Conservation (phyloP, 2,113 vertebrate species). For the Brachyistius frenatus region DNA sequence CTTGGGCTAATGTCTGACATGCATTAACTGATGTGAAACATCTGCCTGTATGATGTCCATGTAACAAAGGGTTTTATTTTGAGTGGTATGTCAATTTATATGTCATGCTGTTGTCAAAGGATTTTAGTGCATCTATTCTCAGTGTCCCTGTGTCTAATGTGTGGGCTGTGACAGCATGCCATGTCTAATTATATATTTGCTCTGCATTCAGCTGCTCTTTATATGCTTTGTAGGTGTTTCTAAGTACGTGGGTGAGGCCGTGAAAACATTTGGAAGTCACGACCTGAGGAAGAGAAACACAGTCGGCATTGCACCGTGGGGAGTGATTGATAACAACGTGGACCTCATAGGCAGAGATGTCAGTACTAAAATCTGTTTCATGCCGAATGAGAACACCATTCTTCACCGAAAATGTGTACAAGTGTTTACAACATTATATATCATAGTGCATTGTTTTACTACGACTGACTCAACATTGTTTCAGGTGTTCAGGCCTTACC, state of each 20-base stretch:
- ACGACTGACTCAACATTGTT: constrained; percentile 6
- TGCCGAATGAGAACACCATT: background rate
- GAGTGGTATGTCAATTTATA: too few species aligned
- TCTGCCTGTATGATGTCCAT: too few species aligned
- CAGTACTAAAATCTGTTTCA: constrained; percentile 68
- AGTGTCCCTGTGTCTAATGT: too few species aligned
- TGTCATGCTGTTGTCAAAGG: too few species aligned
- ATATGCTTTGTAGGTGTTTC: constrained; percentile 88
- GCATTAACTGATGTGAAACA: background rate
- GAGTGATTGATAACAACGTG: constrained; percentile 92
- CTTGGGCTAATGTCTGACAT: background rate
- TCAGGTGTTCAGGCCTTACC: constrained; percentile 93
- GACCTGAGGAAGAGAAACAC: constrained; percentile 91
- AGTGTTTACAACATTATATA: background rate
- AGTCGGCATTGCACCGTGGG: constrained; percentile 94
- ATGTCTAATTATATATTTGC: constrained; percentile 1
- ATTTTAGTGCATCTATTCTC: background rate
- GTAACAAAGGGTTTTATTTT: too few species aligned
- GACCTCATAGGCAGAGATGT: constrained; percentile 96
- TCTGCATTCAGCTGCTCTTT: constrained; percentile 28
- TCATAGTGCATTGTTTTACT: background rate
- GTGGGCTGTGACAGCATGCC: background rate
- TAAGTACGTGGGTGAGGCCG: constrained; percentile 92
- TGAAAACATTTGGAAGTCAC: constrained; percentile 89
- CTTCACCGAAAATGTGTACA: background rate